Percentiles rank a stretch among this genome's conserved stretches.
Conservation (phyloP, 2,888 invertebrate species). For the Deilephila porcellus region DNA sequence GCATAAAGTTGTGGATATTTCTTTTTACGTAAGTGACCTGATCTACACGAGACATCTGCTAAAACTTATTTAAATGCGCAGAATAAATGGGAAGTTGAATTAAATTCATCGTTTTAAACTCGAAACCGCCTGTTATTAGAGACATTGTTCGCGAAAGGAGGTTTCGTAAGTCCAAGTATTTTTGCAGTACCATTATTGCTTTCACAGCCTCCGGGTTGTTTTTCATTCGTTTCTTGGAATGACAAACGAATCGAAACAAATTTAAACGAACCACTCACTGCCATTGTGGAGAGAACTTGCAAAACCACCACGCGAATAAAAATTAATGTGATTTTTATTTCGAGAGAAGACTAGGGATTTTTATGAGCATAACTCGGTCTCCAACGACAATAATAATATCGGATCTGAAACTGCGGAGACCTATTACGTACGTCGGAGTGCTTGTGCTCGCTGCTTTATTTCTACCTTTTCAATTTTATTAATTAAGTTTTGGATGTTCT, state of each 20-base stretch:
- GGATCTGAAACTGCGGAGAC: background rate
- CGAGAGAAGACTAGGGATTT: slow-evolving; percentile 10
- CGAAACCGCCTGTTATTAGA: slow-evolving; percentile 41
- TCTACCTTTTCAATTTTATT: background rate
- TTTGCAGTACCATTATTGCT: slow-evolving; percentile 26
- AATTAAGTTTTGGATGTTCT: background rate
- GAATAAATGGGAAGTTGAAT: slow-evolving; percentile 48
- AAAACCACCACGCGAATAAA: slow-evolving; percentile 16
- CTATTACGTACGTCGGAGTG: background rate
- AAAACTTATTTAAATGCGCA: slow-evolving; percentile 9
- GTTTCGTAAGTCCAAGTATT: slow-evolving; percentile 31
- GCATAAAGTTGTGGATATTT: too few species aligned
- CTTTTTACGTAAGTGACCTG: too few species aligned
- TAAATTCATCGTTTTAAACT: slow-evolving; percentile 37
- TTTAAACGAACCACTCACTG: slow-evolving; percentile 8
- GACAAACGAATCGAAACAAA: slow-evolving; percentile 20
- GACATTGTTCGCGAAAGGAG: slow-evolving; percentile 34
- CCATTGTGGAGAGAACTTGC: slow-evolving; percentile 2
- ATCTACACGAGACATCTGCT: too few species aligned
- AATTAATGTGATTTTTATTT: slow-evolving; percentile 22
- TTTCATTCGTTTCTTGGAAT: background rate
- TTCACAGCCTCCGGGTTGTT: slow-evolving; percentile 33
- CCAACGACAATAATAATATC: slow-evolving; percentile 18
- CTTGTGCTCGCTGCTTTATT: background rate
- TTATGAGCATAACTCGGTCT: slow-evolving; percentile 13